phyloP scores from a whole-genome alignment of 2,888 invertebrate species.

The Malthinus flaveolus region DNA sequence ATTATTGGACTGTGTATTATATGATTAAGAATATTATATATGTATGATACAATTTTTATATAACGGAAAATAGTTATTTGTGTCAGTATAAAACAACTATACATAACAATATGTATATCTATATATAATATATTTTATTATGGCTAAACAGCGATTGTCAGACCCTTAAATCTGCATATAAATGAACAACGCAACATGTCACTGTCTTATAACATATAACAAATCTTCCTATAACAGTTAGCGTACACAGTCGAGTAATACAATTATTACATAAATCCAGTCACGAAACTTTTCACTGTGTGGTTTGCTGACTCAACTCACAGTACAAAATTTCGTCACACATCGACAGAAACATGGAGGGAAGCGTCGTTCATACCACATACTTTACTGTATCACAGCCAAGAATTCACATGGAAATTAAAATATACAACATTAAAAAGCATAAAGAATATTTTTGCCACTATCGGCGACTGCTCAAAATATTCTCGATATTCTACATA shows the following conservation, averaged over 20 bases:
- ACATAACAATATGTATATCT: constrained; percentile 30
- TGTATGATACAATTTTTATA: constrained; percentile 23
- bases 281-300: constrained; percentile 6
- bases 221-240: constrained; percentile 37
- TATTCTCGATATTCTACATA: constrained; percentile 43
- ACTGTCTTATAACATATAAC: constrained; percentile 23
- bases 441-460: constrained; percentile 40
- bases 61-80: constrained; percentile 31
- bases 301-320: constrained; percentile 1
- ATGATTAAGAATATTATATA: constrained; percentile 21
- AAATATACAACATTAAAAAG: constrained; percentile 46
- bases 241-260: constrained; percentile 49
- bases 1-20: constrained; percentile 27
- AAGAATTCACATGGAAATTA: constrained; percentile 55
- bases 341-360: constrained; percentile 46
- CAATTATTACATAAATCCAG: constrained; percentile 36
- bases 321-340: constrained; percentile 15
- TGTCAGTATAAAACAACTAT: constrained; percentile 31
- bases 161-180: constrained; percentile 29
- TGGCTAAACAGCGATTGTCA: constrained; percentile 32
- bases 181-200: constrained; percentile 27
- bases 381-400: constrained; percentile 57
- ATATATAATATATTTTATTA: constrained; percentile 29
- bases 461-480: constrained; percentile 28
- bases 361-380: constrained; percentile 52